A percentile compares a stretch with the other conserved stretches of the same genome.
These are phyloP conservation scores for Castor canadensis DNA, from an alignment of 2,113 vertebrate genomes.

Conservation along the genomic window DNA sequence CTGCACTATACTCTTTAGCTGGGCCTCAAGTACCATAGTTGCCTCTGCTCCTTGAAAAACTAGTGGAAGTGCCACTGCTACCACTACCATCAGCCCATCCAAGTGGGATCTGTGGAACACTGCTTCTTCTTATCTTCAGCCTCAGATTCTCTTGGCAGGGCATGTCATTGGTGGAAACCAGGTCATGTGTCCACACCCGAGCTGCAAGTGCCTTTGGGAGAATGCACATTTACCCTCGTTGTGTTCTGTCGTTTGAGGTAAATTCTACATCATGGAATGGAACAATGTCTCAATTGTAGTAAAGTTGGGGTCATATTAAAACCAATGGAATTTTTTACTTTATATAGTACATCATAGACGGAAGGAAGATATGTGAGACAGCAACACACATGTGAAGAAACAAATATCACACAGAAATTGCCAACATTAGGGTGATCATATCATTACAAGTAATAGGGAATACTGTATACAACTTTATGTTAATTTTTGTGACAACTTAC, in stretches of 20 bases:
- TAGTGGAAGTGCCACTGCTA: not conserved
- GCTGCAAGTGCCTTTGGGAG: not conserved
- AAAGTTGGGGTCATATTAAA: not conserved
- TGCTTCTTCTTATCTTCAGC: not conserved
- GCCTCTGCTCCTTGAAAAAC: too few species aligned
- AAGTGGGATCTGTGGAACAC: not conserved
- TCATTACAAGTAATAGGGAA: not conserved
- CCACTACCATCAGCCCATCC: not conserved
- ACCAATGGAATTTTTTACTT: not conserved
- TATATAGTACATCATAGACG: not conserved
- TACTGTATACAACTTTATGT: not conserved
- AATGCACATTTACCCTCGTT: not conserved
- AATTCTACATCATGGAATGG: not conserved
- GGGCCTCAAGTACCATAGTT: too few species aligned
- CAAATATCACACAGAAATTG: not conserved
- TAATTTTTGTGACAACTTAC: not conserved
- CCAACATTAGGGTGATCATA: not conserved
- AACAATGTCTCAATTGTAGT: too few species aligned
- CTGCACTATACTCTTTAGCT: too few species aligned
- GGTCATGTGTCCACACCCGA: not conserved
- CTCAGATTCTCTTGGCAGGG: not conserved
- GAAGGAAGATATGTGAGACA: not conserved
- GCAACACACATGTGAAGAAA: not conserved
- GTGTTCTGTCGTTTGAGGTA: too few species aligned
- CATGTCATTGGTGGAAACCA: not conserved